Evolutionary conservation across 2,888 invertebrate genomes (phyloP).

Genomic region (Pyrrhopygopsis socrates): DNA sequence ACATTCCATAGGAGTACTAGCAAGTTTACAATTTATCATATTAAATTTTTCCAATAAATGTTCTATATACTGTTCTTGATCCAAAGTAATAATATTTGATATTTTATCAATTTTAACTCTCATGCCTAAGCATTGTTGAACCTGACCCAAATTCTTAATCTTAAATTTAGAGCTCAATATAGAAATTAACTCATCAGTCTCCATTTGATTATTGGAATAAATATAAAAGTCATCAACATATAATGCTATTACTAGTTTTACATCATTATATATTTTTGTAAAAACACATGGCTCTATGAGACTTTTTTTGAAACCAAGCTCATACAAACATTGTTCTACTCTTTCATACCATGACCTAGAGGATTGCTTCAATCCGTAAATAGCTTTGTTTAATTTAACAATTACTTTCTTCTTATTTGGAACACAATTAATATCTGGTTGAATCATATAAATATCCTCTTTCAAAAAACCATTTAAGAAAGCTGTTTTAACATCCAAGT

Average conservation of each 20-base stretch:
- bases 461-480: conserved; percentile 56
- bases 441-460: conserved; percentile 48
- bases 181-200: too few relatives aligned
- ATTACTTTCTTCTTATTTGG: conserved; percentile 9
- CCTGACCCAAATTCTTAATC: conserved; percentile 8
- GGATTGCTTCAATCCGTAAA: conserved; percentile 12
- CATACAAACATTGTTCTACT: conserved; percentile 48
- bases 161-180: conserved; percentile 20
- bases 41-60: conserved; percentile 24
- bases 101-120: conserved; percentile 7
- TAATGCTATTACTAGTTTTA: too few relatives aligned
- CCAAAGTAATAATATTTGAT: neutral
- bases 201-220: too few relatives aligned
- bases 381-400: conserved; percentile 49
- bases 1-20: conserved; percentile 15
- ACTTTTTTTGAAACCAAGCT: conserved; percentile 62
- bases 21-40: neutral
- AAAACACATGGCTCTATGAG: conserved; percentile 62
- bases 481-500: conserved; percentile 66
- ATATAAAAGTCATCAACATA: too few relatives aligned
- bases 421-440: conserved; percentile 26
- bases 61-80: conserved; percentile 8
- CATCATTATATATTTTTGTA: neutral
- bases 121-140: conserved; percentile 19
- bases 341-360: neutral